A percentile compares a stretch with the other conserved stretches of the same genome.
Evolutionary conservation across 92 coral and sea anemone genomes (phyloP).

Genomic region (Phymanthus crucifer): DNA sequence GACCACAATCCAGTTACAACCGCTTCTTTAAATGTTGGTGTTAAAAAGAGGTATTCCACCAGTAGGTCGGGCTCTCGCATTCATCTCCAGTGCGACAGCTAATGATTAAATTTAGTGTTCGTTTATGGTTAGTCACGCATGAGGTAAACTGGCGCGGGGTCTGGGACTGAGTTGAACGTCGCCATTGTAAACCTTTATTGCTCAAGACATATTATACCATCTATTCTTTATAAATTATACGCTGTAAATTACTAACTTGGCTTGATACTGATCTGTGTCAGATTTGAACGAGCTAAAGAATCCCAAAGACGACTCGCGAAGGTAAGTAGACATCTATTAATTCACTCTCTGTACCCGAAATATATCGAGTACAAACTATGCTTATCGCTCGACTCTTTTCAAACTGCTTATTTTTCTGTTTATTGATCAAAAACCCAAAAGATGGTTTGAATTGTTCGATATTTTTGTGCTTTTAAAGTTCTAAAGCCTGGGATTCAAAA

Average conservation of each 20-base stretch:
- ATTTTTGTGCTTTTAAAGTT: not conserved
- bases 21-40: not conserved
- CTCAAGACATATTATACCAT: not conserved
- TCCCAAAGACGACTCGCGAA: conserved; percentile 59
- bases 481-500: not conserved
- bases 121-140: conserved; percentile 1
- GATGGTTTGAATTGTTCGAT: not conserved
- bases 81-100: not conserved
- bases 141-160: conserved; percentile 18
- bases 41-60: not conserved
- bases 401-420: not conserved
- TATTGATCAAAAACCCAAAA: not conserved
- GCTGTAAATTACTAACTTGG: not conserved
- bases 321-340: conserved; percentile 47
- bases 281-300: conserved; percentile 68
- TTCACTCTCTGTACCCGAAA: not conserved
- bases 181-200: not conserved
- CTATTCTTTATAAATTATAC: not conserved
- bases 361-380: not conserved
- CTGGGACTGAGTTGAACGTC: conserved; percentile 13
- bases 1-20: too few species aligned
- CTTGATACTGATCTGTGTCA: conserved; percentile 14
- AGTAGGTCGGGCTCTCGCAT: not conserved
- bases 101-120: not conserved
- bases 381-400: not conserved